Percentiles rank a stretch among this genome's conserved stretches.
phyloP scores from a whole-genome alignment of 2,888 invertebrate species.

The Odiellus spinosus region DNA sequence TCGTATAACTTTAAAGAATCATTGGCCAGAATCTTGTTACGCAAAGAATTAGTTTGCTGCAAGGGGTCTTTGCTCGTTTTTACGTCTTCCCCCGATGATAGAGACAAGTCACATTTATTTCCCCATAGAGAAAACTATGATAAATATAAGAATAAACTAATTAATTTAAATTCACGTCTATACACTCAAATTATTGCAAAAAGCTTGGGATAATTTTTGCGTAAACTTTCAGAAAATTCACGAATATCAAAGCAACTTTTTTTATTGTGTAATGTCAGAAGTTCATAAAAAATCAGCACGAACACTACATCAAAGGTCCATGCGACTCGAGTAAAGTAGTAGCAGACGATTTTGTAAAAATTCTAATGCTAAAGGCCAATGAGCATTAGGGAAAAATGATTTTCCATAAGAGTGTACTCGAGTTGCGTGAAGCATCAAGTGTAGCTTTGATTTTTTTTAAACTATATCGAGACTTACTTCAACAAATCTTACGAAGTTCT shows the following conservation, averaged over 20 bases:
- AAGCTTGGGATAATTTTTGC: neutral
- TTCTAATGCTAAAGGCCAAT: no score
- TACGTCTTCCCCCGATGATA: constrained; percentile 52
- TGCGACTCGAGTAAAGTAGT: no score
- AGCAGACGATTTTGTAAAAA: no score
- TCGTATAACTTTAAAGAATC: constrained; percentile 25
- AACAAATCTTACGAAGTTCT: no score
- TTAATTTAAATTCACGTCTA: neutral
- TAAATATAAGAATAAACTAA: neutral
- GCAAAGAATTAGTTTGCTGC: constrained; percentile 38
- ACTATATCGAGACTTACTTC: no score
- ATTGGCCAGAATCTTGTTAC: constrained; percentile 45
- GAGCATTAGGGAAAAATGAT: no score
- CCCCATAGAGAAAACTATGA: constrained; percentile 63
- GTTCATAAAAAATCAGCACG: neutral
- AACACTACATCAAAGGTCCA: no score
- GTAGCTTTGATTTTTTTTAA: no score
- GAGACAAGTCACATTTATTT: constrained; percentile 81
- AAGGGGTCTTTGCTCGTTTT: constrained; percentile 40
- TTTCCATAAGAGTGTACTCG: no score
- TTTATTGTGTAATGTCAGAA: neutral
- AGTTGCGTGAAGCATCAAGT: no score
- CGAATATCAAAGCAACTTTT: neutral
- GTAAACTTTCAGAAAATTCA: neutral
- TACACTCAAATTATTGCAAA: neutral